Evolutionary conservation across 2,888 invertebrate genomes (phyloP), one percentile per base, ranked within the genome.

Genomic region (Lasioglossum morio): DNA sequence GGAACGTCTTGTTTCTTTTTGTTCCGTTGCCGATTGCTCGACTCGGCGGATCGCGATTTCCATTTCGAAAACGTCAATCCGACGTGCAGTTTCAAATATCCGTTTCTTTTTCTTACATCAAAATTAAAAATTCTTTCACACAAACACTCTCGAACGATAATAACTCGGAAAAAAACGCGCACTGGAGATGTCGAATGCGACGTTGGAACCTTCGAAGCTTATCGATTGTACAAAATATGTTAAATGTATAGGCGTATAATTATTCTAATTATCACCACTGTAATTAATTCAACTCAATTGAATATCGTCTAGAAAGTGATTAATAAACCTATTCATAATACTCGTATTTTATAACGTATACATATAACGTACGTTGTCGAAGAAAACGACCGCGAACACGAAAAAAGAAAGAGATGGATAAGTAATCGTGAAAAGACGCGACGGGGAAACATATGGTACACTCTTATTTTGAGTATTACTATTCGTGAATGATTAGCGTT

Each of bases 161-260:
- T 73, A 74, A 72, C 37, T 57, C 12, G n/a, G 69, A 34, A 34
- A 40, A 48, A 57, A 84, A 77, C 73, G 85, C 80, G 48, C 77
- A 76, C 86, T 75, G 78, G 77, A 63, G 43, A 89, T 85, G 81
- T 88, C 87, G 77, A 72, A 88, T 90, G 87, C 86, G 89, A 88
- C 92, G 82, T 92, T 70, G 88, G 84, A 90, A 92, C 88, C 93
- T 92, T 91, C 86, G 93, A 94, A 94, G 92, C 93, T 93, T 94
- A 93, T 91, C 89, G 82, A 93, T 91, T 94, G 94, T 94, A 94
- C 93, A 94, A 94, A 94, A 92, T 93, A 94, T 89, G 89, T 93
- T 93, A 93, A 92, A 92, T 93, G 92, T 93, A 92, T 94, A 94
- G 91, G 75, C 87, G 89, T 89, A 92, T 88, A 82, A 89, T 89